Conservation (phyloP, 2,888 invertebrate species). For the Drosophila acutilabella region DNA sequence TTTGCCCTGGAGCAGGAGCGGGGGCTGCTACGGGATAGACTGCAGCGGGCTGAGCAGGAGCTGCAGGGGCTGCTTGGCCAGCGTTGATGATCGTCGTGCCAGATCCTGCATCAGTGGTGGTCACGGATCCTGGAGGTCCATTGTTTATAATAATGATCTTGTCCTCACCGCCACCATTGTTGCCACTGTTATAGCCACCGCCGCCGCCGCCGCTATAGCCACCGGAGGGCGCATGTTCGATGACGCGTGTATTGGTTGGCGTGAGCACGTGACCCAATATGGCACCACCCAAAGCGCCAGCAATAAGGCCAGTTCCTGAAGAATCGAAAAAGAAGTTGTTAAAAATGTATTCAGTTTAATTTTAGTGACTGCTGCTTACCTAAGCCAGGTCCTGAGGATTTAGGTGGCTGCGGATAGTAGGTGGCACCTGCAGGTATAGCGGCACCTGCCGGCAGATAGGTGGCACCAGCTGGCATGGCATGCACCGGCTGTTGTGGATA, state of each 20-base stretch:
- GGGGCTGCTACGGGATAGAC: slow-evolving; percentile 10
- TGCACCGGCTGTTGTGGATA: slow-evolving; percentile 65
- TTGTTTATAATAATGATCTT: slow-evolving; percentile 84
- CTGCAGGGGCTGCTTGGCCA: slow-evolving; percentile 37
- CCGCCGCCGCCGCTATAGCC: slow-evolving; percentile 55
- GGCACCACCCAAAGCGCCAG: slow-evolving; percentile 83
- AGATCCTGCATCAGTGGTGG: slow-evolving; percentile 71
- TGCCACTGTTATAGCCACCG: slow-evolving; percentile 47
- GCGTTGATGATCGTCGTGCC: slow-evolving; percentile 80
- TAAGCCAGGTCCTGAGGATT: slow-evolving; percentile 80
- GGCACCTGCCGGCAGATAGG: slow-evolving; percentile 78
- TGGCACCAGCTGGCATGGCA: slow-evolving; percentile 75
- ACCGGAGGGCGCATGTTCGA: slow-evolving; percentile 60
- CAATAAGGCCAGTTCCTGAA: slow-evolving; percentile 82
- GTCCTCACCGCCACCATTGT: slow-evolving; percentile 72
- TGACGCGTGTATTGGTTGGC: slow-evolving; percentile 76
- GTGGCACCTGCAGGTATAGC: slow-evolving; percentile 72
- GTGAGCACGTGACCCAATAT: slow-evolving; percentile 83
- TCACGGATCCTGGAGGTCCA: slow-evolving; percentile 83
- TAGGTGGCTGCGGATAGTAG: slow-evolving; percentile 79
- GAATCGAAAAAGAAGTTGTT: neutral
- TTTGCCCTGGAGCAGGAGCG: neutral
- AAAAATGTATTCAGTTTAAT: neutral
- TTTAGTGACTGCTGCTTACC: too few relatives aligned
- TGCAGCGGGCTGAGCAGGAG: slow-evolving; percentile 22